Percentiles rank a stretch among this genome's conserved stretches.
Conservation (phyloP, 2,113 vertebrate genomes). For the Neolamprologus toae region DNA sequence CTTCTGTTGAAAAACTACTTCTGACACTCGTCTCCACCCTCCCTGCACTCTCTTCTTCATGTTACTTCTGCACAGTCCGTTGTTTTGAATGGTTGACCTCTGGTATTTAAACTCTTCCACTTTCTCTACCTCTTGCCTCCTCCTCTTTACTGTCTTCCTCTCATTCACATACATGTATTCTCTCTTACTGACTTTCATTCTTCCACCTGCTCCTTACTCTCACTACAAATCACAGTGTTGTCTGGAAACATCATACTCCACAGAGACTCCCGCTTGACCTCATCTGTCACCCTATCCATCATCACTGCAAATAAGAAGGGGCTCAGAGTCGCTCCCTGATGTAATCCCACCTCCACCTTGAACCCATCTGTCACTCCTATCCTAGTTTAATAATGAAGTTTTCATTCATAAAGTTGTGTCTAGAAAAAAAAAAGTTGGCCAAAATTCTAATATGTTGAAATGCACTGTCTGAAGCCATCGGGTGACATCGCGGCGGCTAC, state of each 20-base stretch:
- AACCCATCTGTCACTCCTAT: neutral
- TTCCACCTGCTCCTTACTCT: accelerated
- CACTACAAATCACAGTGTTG: neutral
- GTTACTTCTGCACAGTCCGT: neutral
- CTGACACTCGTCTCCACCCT: neutral
- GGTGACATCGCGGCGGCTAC: neutral
- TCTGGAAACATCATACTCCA: neutral
- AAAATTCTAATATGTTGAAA: neutral
- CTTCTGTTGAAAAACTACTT: neutral
- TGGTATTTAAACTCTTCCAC: neutral
- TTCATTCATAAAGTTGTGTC: neutral
- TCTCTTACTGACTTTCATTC: neutral
- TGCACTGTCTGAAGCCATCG: neutral
- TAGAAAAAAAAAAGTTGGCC: neutral
- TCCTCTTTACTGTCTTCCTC: neutral
- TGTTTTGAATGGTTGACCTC: neutral
- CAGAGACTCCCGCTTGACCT: neutral
- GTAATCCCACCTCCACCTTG: neutral
- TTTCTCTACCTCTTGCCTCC: neutral
- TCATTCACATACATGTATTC: neutral
- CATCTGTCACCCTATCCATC: neutral
- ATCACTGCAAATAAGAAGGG: neutral
- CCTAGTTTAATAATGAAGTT: neutral
- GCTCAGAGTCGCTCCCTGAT: neutral
- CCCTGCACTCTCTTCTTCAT: neutral